phyloP scores from a whole-genome alignment of 2,113 vertebrate genomes.

The Pachyramphus minor region DNA sequence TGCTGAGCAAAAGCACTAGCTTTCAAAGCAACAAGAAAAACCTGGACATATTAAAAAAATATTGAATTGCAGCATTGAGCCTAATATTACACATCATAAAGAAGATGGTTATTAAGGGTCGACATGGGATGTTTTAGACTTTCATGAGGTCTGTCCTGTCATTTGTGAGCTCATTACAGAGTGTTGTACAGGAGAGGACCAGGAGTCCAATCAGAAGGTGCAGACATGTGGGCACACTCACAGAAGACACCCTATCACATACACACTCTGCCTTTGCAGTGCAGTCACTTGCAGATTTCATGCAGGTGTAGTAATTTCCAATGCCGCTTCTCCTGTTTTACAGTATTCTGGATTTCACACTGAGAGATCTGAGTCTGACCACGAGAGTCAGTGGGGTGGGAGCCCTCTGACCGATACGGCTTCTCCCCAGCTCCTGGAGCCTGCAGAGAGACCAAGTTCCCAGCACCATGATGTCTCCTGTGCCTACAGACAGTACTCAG shows the following conservation, averaged over 20 bases:
- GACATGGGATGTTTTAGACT: not conserved
- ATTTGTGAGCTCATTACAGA: constrained; percentile 7
- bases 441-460: constrained; percentile 73
- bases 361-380: constrained; percentile 91
- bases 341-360: constrained; percentile 92
- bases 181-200: not conserved
- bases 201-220: not conserved
- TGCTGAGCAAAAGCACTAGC: not conserved
- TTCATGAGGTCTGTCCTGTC: not conserved
- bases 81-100: constrained; percentile 20
- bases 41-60: not conserved
- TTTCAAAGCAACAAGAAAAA: constrained; percentile 35
- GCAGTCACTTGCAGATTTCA: not conserved
- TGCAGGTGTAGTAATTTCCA: not conserved
- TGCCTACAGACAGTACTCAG: constrained; percentile 84
- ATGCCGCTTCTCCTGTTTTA: constrained; percentile 22
- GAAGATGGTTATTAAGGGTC: not conserved
- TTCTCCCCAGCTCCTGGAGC: constrained; percentile 90
- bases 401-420: constrained; percentile 87
- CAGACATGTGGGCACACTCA: not conserved
- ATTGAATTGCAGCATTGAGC: not conserved
- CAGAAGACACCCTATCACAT: not conserved
- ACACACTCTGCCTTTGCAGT: not conserved
- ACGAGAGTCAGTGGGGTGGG: constrained; percentile 93
- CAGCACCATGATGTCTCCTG: constrained; percentile 83